Percentiles rank a stretch among this genome's conserved stretches.
Conservation (phyloP, 2,888 invertebrate genomes). For the Eudemis profundana region DNA sequence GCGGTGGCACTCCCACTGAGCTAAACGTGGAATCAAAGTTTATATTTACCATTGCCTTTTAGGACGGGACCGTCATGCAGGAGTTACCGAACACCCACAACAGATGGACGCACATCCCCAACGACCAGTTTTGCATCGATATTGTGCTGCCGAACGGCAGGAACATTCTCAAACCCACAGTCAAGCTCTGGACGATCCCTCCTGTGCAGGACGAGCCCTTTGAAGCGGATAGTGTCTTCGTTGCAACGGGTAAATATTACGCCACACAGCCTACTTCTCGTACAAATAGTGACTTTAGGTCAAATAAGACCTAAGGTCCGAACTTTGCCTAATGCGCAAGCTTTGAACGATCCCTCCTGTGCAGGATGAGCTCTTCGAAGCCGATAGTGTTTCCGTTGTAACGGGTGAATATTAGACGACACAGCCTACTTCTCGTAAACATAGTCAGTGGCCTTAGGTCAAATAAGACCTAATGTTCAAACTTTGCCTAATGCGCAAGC, state of each 20-base stretch:
- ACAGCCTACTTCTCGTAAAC: no score
- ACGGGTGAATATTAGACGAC: conserved; percentile 27
- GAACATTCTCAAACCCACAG: neutral
- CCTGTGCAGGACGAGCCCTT: neutral
- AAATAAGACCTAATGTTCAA: no score
- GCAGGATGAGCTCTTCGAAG: neutral
- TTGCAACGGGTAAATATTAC: conserved; percentile 22
- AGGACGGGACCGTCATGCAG: conserved; percentile 44
- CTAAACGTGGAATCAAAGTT: no score
- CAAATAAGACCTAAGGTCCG: no score
- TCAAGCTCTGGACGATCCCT: conserved; percentile 18
- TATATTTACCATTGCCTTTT: conserved; percentile 1
- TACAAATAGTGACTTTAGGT: no score
- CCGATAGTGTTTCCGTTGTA: neutral
- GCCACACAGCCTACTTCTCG: no score
- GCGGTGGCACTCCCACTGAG: no score
- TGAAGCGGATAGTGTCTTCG: neutral
- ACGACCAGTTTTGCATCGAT: conserved; percentile 47
- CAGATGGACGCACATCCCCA: conserved; percentile 40
- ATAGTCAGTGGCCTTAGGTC: no score
- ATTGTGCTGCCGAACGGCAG: conserved; percentile 32
- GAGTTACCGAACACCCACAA: conserved; percentile 47
- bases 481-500: no score
- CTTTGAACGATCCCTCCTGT: conserved; percentile 13
- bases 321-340: no score